These are phyloP conservation scores for Aradophagus sp. DNA, from an alignment of 1,140 invertebrate genomes.

Conservation along the genomic window DNA sequence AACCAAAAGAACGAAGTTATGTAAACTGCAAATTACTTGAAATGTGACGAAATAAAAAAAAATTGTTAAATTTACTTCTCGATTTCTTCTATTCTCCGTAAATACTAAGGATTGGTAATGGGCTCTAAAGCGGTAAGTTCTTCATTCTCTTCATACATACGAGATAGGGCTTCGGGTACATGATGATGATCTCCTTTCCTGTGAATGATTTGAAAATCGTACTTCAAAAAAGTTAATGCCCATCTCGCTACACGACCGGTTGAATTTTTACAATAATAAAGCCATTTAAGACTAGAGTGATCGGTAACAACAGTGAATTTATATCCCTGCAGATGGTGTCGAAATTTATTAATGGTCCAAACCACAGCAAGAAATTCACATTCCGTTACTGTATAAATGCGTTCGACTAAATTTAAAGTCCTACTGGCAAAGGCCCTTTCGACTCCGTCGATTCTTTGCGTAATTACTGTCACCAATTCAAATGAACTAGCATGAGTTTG, in stretches of 20 bases:
- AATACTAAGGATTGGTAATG: background rate
- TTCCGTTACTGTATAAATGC: background rate
- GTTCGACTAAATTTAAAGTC: background rate
- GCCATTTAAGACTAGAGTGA: background rate
- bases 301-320: background rate
- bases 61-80: background rate
- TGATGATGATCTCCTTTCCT: background rate
- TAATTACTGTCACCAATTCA: background rate
- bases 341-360: background rate
- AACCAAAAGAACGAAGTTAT: too few species aligned
- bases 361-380: background rate
- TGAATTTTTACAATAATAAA: background rate
- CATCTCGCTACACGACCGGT: background rate
- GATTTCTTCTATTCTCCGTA: background rate
- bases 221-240: background rate
- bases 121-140: background rate
- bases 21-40: too few species aligned
- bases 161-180: background rate
- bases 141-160: background rate
- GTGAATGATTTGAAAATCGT: background rate
- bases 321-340: background rate
- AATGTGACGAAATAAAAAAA: too few species aligned
- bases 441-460: background rate
- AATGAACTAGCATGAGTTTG: background rate
- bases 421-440: background rate